Evolutionary conservation across 92 coral and sea anemone species (phyloP), one percentile per base, ranked within the genome.

Genomic region (Phenganax stokvisi): DNA sequence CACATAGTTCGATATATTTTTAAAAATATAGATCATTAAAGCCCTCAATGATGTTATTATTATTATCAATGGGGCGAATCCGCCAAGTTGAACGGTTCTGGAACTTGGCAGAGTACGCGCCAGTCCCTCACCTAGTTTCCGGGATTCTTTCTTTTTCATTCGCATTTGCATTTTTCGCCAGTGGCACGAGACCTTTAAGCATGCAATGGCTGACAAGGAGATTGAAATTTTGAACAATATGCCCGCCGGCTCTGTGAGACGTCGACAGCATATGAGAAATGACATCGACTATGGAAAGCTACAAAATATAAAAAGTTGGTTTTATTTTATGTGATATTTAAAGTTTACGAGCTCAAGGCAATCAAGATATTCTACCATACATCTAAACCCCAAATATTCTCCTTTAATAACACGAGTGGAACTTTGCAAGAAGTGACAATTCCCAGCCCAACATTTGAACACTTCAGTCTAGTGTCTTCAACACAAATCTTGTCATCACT

Each of bases 241-340:
- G 98, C 1, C 98, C 98, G 77, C 98, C 98, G 61, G 97, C 97
- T 52, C 98, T 89, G 71, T 91, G 92, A 64, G 98, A 94, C 52
- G 91, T 80, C 51, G 91, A 87, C 82, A 94, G 87, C 13, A 89
- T 89, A 70, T 90, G 86, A 72, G 96, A 92, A 79, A 94, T 83
- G 29, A 87, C 87, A 44, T 94, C 97, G 84, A 92, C 90, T 55
- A 94, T 86, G 78, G 87, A 87, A 66, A 94, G 86, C 98, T 94
- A 69, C 44, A 84, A 84, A 78, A 71, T 61, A 13, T 47, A 66
- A 71, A 12, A 47, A 71, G 9, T 68, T 71, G 5, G 54, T 0
- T 1, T 74, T 0, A 53, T 12, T 74, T 74, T 1, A n/a, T n/a
- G 53, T 17, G 37, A 16, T 7, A 37, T 37, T 37, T 37, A 5